These are phyloP conservation scores for Leucozona laternaria DNA, from an alignment of 2,888 invertebrate species.

Conservation along the genomic window DNA sequence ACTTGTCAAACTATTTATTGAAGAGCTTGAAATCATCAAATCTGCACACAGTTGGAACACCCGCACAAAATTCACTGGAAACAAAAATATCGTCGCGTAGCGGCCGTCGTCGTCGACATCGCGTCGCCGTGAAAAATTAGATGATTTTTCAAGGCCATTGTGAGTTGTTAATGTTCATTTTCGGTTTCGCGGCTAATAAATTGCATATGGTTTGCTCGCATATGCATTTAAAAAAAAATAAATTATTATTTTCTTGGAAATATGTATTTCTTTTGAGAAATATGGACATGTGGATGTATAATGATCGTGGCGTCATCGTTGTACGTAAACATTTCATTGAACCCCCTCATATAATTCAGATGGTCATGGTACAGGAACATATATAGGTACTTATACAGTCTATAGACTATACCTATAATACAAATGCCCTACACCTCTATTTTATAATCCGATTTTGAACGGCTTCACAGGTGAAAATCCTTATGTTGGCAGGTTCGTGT, in stretches of 20 bases:
- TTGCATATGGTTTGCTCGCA: constrained; percentile 61
- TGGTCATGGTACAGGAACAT: constrained; percentile 33
- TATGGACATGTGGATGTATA: constrained; percentile 25
- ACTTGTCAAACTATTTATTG: constrained; percentile 43
- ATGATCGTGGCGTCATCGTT: neutral
- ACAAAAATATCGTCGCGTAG: constrained; percentile 36
- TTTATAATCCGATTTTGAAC: constrained; percentile 69
- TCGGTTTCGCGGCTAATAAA: constrained; percentile 63
- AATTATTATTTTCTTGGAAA: constrained; percentile 35
- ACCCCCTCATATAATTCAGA: constrained; percentile 19
- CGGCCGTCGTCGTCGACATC: neutral
- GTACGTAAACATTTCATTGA: constrained; percentile 40
- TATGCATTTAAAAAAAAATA: constrained; percentile 25
- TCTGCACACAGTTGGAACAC: constrained; percentile 51
- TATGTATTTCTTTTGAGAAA: neutral
- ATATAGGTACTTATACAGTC: constrained; percentile 7
- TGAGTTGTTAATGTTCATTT: constrained; percentile 47
- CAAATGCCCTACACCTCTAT: constrained; percentile 20
- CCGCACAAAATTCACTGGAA: constrained; percentile 51
- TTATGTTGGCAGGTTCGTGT: constrained; percentile 22
- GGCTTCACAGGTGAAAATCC: constrained; percentile 72
- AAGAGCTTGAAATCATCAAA: constrained; percentile 27
- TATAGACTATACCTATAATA: neutral
- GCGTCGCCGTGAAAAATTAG: constrained; percentile 44
- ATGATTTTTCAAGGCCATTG: constrained; percentile 59